phyloP scores from a whole-genome alignment of 2,888 invertebrate genomes.

The Lomographa bimaculata region DNA sequence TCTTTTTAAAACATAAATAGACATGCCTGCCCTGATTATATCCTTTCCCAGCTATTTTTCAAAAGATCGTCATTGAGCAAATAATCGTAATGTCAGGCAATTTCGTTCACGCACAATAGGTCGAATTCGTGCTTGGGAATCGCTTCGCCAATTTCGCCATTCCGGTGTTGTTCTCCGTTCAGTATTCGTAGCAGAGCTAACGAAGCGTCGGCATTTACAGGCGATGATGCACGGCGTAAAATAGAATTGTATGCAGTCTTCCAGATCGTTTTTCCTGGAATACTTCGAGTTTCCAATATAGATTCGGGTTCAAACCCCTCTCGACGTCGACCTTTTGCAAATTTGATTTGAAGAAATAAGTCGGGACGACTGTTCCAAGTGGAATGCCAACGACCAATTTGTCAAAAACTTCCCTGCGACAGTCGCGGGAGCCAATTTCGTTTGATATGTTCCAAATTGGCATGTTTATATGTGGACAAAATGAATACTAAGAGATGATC shows the following conservation, averaged over 20 bases:
- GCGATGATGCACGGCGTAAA: conserved; percentile 35
- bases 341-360: conserved; percentile 19
- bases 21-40: too few relatives aligned
- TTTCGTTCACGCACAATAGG: conserved; percentile 19
- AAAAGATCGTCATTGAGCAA: conserved; percentile 6
- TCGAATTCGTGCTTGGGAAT: conserved; percentile 22
- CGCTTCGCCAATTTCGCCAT: conserved; percentile 9
- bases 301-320: conserved; percentile 27
- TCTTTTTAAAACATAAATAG: too few relatives aligned
- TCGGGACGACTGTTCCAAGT: conserved; percentile 10
- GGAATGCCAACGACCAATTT: conserved; percentile 10
- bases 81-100: conserved; percentile 18
- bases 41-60: not conserved
- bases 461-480: conserved; percentile 12
- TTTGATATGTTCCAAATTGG: conserved; percentile 20
- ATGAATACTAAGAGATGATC: not conserved
- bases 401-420: conserved; percentile 6
- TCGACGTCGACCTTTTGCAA: conserved; percentile 24
- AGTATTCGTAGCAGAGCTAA: conserved; percentile 29
- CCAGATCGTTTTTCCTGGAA: conserved; percentile 29
- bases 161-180: conserved; percentile 19
- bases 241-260: conserved; percentile 36
- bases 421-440: conserved; percentile 9
- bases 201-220: conserved; percentile 31
- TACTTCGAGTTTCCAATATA: conserved; percentile 30